Evolutionary conservation across 2,888 invertebrate genomes (phyloP), one percentile per base, ranked within the genome.

Genomic region (Perdita meconis): DNA sequence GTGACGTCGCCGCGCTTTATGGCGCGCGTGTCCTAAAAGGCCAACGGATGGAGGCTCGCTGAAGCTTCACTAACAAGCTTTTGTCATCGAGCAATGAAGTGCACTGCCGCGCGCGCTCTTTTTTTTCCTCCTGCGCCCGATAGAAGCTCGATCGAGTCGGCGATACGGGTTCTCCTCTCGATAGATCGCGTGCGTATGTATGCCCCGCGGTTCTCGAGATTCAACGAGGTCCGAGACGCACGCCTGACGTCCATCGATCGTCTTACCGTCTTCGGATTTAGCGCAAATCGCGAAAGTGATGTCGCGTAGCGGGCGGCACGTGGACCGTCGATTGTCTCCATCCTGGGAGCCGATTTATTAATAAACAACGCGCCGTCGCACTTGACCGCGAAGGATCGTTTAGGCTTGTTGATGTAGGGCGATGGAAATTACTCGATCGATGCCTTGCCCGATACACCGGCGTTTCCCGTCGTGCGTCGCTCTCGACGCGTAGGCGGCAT

Each of bases 1-100:
- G 36, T 53, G 42, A 19, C 38, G 47, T 59, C 34, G 34, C 19
- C 50, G 59, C 65, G 55, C 51, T 42, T 73, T 38, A 56, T 59
- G 69, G 60, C 47, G 53, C 38, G 57, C 55, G 16, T 19, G 65
- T 75, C 83, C 69, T 76, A 85, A 82, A 83, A 84, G 76, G 79
- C 77, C 75, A 83, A 47, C 66, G 69, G 40, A 70, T 60, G 67
- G 60, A 69, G 66, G 60, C 57, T 57, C 81, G 47, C 24, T 59
- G 56, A 36, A 60, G 78, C 77, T 73, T 67, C 70, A 71, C 74
- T 85, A 83, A 85, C 71, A 34, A 68, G 83, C 83, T 85, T 85
- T 84, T 83, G 81, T 85, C 72, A 66, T 66, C 36, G 83, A 44
- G 85, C 83, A 73, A 64, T 63, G 66, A 83, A 81, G 81, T 83